Evolutionary conservation across 2,888 invertebrate species (phyloP), one percentile per base, ranked within the genome.

Genomic region (Scaptomyza caliginosa): DNA sequence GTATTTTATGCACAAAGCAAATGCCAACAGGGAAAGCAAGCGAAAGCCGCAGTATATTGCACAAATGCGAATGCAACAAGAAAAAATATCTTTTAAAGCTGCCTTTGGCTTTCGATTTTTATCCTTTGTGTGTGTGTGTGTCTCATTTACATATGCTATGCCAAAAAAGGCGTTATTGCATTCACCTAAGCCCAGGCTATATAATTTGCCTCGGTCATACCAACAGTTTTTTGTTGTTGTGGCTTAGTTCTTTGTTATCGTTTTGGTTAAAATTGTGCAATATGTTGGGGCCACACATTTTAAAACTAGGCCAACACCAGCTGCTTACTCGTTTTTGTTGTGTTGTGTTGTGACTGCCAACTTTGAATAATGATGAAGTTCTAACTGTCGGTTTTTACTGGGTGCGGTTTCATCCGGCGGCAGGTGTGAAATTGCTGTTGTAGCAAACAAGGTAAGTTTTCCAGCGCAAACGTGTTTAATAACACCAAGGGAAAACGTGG

Each of bases 321-420:
- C 77, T 77, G 81, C 48, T 52, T 32, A 5, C 26, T 23, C 11
- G 28, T 24, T 63, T 49, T 23, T 36, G 42, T 34, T 34, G 34
- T 28, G 45, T 23, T 34, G 32, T 24, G 23, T 23, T 40, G 38
- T 13, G 19, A 45, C 30, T 48, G 58, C 62, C 72, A 75, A 60
- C 76, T 63, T 71, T 71, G 73, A 67, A 79, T 83, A 78, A 83
- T 86, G 81, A 86, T 78, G 80, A 79, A 71, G 66, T 65, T 79
- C 55, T 13, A 60, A 77, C 52, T 46, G 46, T 30, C 32, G 39
- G 42, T 17, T 21, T 21, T 8, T 40, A 28, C 23, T 40, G 28
- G 46, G 34, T 40, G 45, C 24, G 42, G 48, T 49, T 57, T 16
- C 38, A 13, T 24, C 39, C 26, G 40, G 16, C 2, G 16, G 16